phyloP scores from a whole-genome alignment of 2,888 invertebrate genomes.

The Pristionchus arcanus region DNA sequence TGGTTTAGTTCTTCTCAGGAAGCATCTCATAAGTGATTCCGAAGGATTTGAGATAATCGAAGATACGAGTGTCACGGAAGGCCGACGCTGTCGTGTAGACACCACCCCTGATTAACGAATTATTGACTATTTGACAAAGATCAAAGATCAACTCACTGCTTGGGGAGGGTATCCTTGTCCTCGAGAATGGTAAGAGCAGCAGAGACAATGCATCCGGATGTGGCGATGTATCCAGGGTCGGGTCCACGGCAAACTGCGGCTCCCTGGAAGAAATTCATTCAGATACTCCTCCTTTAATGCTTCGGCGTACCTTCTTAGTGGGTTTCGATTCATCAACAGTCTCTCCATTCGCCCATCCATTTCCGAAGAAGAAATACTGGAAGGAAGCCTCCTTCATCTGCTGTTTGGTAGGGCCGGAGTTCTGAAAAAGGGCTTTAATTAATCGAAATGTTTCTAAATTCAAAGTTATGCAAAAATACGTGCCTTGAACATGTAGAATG shows the following conservation, averaged over 20 bases:
- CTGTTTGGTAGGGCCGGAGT: conserved; percentile 83
- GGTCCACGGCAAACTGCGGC: conserved; percentile 84
- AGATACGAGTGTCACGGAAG: conserved; percentile 88
- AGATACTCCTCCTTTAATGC: neutral
- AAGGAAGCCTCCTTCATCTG: conserved; percentile 83
- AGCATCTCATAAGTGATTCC: conserved; percentile 80
- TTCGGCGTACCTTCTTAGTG: conserved; percentile 83
- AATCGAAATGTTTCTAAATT: neutral
- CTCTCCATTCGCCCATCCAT: conserved; percentile 87
- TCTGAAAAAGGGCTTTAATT: conserved; percentile 60
- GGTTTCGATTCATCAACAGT: conserved; percentile 81
- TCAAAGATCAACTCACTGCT: conserved; percentile 82
- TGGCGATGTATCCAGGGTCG: conserved; percentile 79
- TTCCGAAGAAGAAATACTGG: conserved; percentile 86
- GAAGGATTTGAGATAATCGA: conserved; percentile 87
- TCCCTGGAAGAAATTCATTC: conserved; percentile 79
- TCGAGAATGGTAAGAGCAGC: conserved; percentile 87
- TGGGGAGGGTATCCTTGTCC: conserved; percentile 88
- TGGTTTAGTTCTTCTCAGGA: neutral
- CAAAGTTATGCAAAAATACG: neutral
- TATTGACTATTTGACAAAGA: neutral
- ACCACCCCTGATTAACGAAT: conserved; percentile 86
- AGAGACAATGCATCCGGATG: conserved; percentile 86
- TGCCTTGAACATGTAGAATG: conserved; percentile 85
- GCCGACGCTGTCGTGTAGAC: conserved; percentile 89